Percentiles rank a stretch among this genome's conserved stretches.
Evolutionary conservation across 2,797 vertebrate species (phyloP).

Genomic region (Acanthurus lineatus): DNA sequence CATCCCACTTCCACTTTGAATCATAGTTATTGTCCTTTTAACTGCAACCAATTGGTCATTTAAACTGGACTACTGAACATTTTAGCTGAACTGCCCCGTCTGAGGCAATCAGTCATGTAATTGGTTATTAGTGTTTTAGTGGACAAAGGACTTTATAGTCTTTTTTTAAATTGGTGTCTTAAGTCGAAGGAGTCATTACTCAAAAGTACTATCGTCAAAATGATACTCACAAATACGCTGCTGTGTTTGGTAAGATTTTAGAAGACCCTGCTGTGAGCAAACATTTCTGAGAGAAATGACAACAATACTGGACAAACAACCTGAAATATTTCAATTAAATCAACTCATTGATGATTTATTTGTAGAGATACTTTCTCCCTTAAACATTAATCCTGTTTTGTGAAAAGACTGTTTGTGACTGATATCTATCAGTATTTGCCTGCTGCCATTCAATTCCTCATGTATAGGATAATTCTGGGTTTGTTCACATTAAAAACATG

Average conservation of each 20-base stretch:
- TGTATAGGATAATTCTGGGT: constrained; percentile 52
- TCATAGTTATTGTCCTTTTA: constrained; percentile 6
- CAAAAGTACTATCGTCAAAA: neutral
- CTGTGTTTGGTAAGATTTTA: neutral
- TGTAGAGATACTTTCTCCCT: neutral
- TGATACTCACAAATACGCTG: constrained; percentile 1
- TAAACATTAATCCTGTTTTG: constrained; percentile 12
- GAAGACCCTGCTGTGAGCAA: neutral
- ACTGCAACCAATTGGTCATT: constrained; percentile 10
- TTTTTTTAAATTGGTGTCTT: neutral
- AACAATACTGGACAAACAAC: neutral
- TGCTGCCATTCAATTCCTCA: neutral
- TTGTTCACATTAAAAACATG: constrained; percentile 46
- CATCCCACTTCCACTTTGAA: constrained; percentile 12
- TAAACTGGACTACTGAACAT: constrained; percentile 18
- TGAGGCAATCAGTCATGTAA: neutral
- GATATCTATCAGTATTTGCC: constrained; percentile 4
- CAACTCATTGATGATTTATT: neutral
- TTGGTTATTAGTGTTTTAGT: constrained; percentile 13
- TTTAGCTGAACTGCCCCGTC: neutral
- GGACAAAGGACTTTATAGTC: neutral
- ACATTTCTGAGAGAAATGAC: neutral
- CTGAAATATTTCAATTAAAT: neutral
- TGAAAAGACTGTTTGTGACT: constrained; percentile 7
- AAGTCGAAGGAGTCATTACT: neutral